Conservation (phyloP, 2,888 invertebrate species). For the Rhagonycha lutea region DNA sequence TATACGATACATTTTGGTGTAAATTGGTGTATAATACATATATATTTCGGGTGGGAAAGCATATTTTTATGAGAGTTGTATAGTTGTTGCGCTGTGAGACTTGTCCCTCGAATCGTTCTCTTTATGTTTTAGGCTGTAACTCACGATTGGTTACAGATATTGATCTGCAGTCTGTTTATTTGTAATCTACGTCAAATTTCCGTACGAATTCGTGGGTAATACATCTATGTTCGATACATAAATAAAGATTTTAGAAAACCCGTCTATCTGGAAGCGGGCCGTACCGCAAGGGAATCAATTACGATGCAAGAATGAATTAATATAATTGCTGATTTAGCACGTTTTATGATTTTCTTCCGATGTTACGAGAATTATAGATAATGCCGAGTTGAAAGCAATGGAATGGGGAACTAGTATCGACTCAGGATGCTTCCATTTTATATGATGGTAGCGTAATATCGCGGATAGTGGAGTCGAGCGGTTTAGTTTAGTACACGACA, state of each 20-base stretch:
- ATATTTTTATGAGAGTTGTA: conserved; percentile 40
- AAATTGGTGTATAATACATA: conserved; percentile 52
- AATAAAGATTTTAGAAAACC: conserved; percentile 32
- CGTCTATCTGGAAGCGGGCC: conserved; percentile 10
- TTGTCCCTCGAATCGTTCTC: conserved; percentile 39
- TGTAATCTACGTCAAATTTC: conserved; percentile 50
- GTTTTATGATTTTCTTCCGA: conserved; percentile 19
- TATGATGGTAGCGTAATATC: conserved; percentile 51
- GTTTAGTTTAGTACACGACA: conserved; percentile 52
- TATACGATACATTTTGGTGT: conserved; percentile 53
- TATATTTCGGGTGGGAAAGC: conserved; percentile 34
- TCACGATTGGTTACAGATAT: conserved; percentile 53
- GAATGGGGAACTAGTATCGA: conserved; percentile 44
- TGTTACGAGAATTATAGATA: conserved; percentile 19
- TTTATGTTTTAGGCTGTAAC: conserved; percentile 51
- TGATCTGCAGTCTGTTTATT: conserved; percentile 50
- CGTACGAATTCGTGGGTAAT: conserved; percentile 45
- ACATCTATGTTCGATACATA: conserved; percentile 40
- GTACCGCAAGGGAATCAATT: conserved; percentile 19
- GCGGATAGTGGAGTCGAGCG: conserved; percentile 50
- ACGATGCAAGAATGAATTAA: conserved; percentile 35
- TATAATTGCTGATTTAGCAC: conserved; percentile 27
- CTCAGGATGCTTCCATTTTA: conserved; percentile 52
- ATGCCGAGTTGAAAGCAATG: conserved; percentile 26
- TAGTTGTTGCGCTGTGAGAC: conserved; percentile 39